A percentile compares a stretch with the other conserved stretches of the same genome.
Conservation (phyloP, 2,797 vertebrate genomes). For the Carcharodon carcharias region DNA sequence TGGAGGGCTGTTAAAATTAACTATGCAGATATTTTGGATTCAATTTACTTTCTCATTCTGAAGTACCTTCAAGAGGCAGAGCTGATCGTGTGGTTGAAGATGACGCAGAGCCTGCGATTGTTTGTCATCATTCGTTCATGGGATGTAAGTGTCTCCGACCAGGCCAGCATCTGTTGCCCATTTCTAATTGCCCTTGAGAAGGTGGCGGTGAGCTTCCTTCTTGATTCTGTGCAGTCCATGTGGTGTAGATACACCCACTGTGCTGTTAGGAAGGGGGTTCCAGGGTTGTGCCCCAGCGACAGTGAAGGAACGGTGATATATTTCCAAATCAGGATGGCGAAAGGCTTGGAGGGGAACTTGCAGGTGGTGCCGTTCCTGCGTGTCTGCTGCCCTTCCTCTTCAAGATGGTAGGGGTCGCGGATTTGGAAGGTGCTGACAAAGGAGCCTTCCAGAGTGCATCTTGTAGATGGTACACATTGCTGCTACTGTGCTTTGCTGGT, state of each 20-base stretch:
- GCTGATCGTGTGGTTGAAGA: background rate
- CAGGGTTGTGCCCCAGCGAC: background rate
- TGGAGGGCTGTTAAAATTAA: background rate
- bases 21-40: background rate
- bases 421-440: background rate
- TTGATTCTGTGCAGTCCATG: too few species aligned
- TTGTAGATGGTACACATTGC: background rate
- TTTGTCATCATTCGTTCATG: background rate
- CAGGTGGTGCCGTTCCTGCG: too few species aligned
- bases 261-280: background rate
- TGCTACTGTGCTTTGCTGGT: too few species aligned
- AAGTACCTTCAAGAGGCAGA: background rate
- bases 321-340: too few species aligned
- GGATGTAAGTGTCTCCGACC: background rate
- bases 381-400: too few species aligned
- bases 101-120: background rate
- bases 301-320: background rate
- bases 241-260: too few species aligned
- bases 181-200: too few species aligned
- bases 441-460: background rate
- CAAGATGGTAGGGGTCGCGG: too few species aligned
- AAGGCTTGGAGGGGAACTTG: too few species aligned
- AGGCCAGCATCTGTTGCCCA: too few species aligned
- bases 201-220: too few species aligned
- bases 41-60: background rate